Evolutionary conservation across 2,113 vertebrate species (phyloP).

Genomic region (Mirounga angustirostris): DNA sequence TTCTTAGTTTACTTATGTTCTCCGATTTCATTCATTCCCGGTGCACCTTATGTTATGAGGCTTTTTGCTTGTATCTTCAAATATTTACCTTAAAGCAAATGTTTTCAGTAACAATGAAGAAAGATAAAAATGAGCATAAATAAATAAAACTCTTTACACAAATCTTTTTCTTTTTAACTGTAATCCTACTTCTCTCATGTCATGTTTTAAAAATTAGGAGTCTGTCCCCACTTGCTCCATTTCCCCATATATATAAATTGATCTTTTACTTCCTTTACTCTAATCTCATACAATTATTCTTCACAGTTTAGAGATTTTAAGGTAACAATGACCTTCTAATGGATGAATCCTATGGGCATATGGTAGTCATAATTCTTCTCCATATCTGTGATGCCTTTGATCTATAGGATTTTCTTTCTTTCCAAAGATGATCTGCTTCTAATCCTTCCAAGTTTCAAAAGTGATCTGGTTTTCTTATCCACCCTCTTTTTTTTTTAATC

Average conservation of each 20-base stretch:
- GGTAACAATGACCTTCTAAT: background rate
- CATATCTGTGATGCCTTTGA: background rate
- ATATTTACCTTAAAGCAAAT: background rate
- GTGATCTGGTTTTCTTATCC: background rate
- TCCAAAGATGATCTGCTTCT: background rate
- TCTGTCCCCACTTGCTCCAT: background rate
- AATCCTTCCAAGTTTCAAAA: constrained; percentile 11
- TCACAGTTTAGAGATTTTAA: background rate
- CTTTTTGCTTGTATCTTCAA: background rate
- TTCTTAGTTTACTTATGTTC: background rate
- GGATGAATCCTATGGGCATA: background rate
- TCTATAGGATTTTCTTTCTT: background rate
- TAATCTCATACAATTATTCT: background rate
- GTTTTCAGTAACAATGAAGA: background rate
- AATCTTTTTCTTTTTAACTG: background rate
- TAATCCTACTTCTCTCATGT: background rate
- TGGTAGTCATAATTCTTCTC: background rate
- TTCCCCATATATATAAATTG: background rate
- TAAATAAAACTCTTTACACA: background rate
- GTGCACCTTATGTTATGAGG: background rate
- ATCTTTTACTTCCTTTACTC: background rate
- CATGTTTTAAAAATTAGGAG: background rate
- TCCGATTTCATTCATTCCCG: background rate
- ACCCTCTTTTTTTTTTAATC: background rate
- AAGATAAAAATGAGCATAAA: background rate